These are phyloP conservation scores for Nomada goodeniana DNA, from an alignment of 2,888 invertebrate genomes.

Conservation along the genomic window DNA sequence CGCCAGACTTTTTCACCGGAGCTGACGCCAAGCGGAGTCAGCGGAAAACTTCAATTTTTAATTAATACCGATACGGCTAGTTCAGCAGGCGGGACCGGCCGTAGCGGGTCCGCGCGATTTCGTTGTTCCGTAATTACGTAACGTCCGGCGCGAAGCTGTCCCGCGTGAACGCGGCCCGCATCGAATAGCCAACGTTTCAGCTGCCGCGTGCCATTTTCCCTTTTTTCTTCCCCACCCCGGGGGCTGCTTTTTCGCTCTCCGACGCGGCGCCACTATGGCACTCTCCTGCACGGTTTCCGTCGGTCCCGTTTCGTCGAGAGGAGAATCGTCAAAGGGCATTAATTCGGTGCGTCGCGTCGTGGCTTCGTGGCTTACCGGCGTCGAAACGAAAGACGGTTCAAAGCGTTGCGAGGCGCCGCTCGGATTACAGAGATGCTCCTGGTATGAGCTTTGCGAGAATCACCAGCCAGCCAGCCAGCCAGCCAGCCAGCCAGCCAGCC, in stretches of 20 bases:
- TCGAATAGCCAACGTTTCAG: constrained; percentile 33
- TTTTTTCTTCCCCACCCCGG: not conserved
- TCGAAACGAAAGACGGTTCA: constrained; percentile 41
- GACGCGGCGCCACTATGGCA: not conserved
- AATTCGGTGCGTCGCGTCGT: constrained; percentile 44
- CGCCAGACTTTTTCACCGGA: constrained; percentile 12
- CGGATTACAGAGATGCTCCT: constrained; percentile 63
- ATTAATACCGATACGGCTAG: constrained; percentile 55
- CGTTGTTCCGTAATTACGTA: constrained; percentile 59
- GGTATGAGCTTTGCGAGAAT: constrained; percentile 48
- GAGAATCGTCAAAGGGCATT: constrained; percentile 24
- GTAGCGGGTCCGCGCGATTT: constrained; percentile 18
- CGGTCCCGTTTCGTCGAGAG: too few species aligned
- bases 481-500: too few species aligned
- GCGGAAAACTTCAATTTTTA: constrained; percentile 62
- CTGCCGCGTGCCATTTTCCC: constrained; percentile 1
- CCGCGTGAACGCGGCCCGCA: constrained; percentile 21
- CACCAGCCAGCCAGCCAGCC: constrained; percentile 33
- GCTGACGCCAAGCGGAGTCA: constrained; percentile 53
- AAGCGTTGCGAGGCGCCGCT: constrained; percentile 42
- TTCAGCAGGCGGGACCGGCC: constrained; percentile 19
- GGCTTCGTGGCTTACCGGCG: not conserved
- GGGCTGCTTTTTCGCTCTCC: not conserved
- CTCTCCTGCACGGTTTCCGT: too few species aligned
- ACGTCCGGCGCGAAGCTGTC: constrained; percentile 51